Evolutionary conservation across 2,797 vertebrate genomes (phyloP), one percentile per base, ranked within the genome.

Genomic region (Sebastes itinus): DNA sequence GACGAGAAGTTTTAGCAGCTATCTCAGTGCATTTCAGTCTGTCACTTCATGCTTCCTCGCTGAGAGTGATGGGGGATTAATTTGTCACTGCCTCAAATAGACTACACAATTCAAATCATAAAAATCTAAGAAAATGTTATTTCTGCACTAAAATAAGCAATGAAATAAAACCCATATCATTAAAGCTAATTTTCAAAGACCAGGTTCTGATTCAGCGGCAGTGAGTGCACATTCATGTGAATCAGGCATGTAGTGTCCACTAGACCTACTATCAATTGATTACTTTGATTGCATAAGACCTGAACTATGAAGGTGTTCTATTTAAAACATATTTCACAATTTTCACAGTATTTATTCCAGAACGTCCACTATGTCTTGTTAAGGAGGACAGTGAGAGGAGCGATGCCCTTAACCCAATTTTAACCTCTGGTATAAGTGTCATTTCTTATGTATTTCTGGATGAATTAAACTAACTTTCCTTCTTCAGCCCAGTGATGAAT

Each of bases 61-160:
- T 63, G 20, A 42, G 49, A 60, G 52, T 49, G 33, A 66, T 77
- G 20, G 7, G 42, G 76, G 55, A 67, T 70, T 75, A 70, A 71
- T 22, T 33, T 33, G n/a, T 22, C 27, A 56, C 16, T 55, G 9
- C 1, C 16, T 27, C 28, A 4, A 33, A 54, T 18, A 66, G 22
- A 58, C 20, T 38, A 28, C 65, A 23, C 10, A 33, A 61, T 35
- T 23, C n/a, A 54, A 75, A 46, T 32, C 3, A 46, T 2, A 38
- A 38, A 38, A 38, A 38, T 35, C 35, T 0, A 65, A 35, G 18
- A 23, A 8, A 54, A 20, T 4, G 22, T n/a, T 32, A 10, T n/a
- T 33, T 61, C 28, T 61, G 59, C 20, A 6, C 56, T 6, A 18
- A 18, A 0, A 0, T 38, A 38, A 38, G 35, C 12, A 62, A 42